Percentiles rank a stretch among this genome's conserved stretches.
Evolutionary conservation across 2,888 invertebrate species (phyloP).

Genomic region (Ecdyonurus torrentis): DNA sequence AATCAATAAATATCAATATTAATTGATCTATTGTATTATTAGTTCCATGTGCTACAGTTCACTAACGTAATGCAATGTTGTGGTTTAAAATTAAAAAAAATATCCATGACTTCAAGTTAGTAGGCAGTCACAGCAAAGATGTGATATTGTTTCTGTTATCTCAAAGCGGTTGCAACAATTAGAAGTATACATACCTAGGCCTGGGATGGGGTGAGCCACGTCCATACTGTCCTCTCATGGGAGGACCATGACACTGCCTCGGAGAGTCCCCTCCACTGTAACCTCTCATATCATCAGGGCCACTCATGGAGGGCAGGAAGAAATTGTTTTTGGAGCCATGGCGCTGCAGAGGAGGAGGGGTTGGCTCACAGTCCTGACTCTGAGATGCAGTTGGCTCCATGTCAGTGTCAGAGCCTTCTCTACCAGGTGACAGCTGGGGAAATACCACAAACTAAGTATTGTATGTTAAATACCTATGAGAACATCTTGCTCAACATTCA

Average conservation of each 20-base stretch:
- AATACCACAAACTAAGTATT: too few relatives aligned
- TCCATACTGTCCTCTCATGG: conserved; percentile 38
- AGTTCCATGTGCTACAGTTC: too few relatives aligned
- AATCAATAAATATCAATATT: too few relatives aligned
- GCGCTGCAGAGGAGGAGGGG: conserved; percentile 60
- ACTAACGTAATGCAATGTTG: too few relatives aligned
- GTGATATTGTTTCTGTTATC: too few relatives aligned
- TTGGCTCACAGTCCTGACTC: conserved; percentile 84
- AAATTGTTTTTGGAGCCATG: conserved; percentile 76
- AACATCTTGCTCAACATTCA: too few relatives aligned
- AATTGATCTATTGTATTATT: too few relatives aligned
- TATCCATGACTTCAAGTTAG: too few relatives aligned
- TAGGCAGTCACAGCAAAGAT: too few relatives aligned
- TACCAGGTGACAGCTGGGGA: conserved; percentile 65
- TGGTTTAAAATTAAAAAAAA: too few relatives aligned
- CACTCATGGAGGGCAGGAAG: conserved; percentile 60
- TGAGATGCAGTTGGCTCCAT: conserved; percentile 81
- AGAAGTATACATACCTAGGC: conserved; percentile 33
- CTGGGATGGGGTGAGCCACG: conserved; percentile 69
- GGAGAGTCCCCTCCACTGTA: conserved; percentile 32
- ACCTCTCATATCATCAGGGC: conserved; percentile 18
- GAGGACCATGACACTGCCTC: conserved; percentile 25
- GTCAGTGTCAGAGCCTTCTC: conserved; percentile 62
- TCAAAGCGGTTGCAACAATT: too few relatives aligned
- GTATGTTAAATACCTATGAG: too few relatives aligned